Conservation (phyloP, 2,797 vertebrate genomes). For the Propithecus perrieri region DNA sequence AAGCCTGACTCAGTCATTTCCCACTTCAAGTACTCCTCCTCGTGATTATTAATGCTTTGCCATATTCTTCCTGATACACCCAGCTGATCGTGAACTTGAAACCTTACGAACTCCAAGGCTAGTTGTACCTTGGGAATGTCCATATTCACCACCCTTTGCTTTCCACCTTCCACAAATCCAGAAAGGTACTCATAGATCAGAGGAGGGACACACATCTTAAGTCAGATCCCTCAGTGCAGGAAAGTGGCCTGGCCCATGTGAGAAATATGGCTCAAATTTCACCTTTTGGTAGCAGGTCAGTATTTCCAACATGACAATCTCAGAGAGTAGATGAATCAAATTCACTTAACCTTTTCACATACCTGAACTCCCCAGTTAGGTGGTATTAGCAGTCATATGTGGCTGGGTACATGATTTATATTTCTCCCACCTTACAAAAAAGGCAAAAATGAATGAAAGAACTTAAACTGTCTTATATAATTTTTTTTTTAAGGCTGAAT, state of each 20-base stretch:
- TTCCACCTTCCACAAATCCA: neutral
- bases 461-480: neutral
- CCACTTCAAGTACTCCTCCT: neutral
- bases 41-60: neutral
- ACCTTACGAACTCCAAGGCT: neutral
- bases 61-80: neutral
- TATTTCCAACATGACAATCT: neutral
- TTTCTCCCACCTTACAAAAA: neutral
- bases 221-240: neutral
- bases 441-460: neutral
- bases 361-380: neutral
- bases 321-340: slow-evolving; percentile 46
- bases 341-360: slow-evolving; percentile 68
- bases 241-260: neutral
- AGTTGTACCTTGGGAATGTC: neutral
- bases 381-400: neutral
- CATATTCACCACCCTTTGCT: neutral
- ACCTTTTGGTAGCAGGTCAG: neutral
- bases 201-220: neutral
- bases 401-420: neutral
- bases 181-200: neutral
- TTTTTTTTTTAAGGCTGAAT: neutral
- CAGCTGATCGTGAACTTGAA: neutral
- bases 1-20: neutral
- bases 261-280: neutral